phyloP scores from a whole-genome alignment of 2,113 vertebrate species.

The Oceanites oceanicus region DNA sequence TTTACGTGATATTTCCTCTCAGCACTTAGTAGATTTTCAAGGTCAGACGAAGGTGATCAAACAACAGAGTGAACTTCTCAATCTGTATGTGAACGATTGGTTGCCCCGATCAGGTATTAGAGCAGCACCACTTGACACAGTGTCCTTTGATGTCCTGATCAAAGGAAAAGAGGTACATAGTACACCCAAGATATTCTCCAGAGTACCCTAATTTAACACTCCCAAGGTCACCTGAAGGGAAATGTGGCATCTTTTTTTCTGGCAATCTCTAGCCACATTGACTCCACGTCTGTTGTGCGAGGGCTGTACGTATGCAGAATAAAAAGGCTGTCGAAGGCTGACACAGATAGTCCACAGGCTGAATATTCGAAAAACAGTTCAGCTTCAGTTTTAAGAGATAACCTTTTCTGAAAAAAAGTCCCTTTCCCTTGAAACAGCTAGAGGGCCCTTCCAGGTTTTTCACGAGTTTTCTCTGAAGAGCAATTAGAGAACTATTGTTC shows the following conservation, averaged over 20 bases:
- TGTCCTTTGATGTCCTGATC: neutral
- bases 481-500: conserved; percentile 59
- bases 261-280: fast-evolving
- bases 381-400: neutral
- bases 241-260: neutral
- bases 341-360: neutral
- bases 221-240: conserved; percentile 23
- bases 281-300: neutral
- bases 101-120: neutral
- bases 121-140: neutral
- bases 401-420: neutral
- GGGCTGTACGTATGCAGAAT: neutral
- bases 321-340: neutral
- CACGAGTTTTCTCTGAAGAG: conserved; percentile 48
- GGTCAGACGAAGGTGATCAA: conserved; percentile 4
- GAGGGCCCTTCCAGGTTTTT: conserved; percentile 44
- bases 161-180: neutral
- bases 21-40: neutral
- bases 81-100: neutral
- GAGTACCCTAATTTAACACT: neutral
- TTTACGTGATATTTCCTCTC: neutral
- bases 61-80: neutral
- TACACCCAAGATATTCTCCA: neutral
- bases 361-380: neutral
- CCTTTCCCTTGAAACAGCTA: conserved; percentile 10